Base-by-base conservation (phyloP, 2,797 vertebrate species). In the Ctenopoma kingsleyae region DNA sequence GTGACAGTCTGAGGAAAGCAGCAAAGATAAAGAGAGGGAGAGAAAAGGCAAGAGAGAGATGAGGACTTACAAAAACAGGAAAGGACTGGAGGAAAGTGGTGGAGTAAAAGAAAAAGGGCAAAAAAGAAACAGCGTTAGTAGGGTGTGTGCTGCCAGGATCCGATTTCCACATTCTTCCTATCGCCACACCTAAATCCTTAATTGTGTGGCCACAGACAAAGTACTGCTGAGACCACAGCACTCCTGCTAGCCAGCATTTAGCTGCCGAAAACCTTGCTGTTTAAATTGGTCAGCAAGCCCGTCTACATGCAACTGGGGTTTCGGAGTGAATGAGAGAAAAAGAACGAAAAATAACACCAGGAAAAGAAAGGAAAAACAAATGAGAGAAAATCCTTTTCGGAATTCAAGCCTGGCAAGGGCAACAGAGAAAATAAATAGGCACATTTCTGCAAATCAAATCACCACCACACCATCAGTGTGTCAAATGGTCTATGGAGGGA, bases 101-200 rank as follows among this genome's bases (percentile, higher is more conserved):
- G 50, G 54, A 81, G 78, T 74, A 35, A 71, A 80, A 78, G 63
- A 77, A 70, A 84, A 69, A 71, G 59, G 46, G 47, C 32, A 77
- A 84, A 60, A 78, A 71, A 79, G 77, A 84, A 85, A 86, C 48
- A 78, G 63, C 80, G 87, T 87, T 88, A 82, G 83, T 61, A 93
- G 94, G 94, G 94, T 94, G 94, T 94, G 91, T 87, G 90, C 91
- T 81, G 83, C 78, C 85, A 87, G 84, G 93, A 94, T 95, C 91
- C 85, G 67, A 91, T 94, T 93, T 94, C 93, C 84, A 94, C 93
- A 94, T 95, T 95, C 93, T 93, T 94, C 91, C 91, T 90, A 92
- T 93, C 83, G 89, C 93, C 94, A 93, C 93, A 94, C 93, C 94
- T 94, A 94, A 94, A 91, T 93, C 92, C 93, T 92, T 93, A 95